Evolutionary conservation across 2,113 vertebrate genomes (phyloP), one percentile per base, ranked within the genome.

Genomic region (Oncorhynchus tshawytscha): DNA sequence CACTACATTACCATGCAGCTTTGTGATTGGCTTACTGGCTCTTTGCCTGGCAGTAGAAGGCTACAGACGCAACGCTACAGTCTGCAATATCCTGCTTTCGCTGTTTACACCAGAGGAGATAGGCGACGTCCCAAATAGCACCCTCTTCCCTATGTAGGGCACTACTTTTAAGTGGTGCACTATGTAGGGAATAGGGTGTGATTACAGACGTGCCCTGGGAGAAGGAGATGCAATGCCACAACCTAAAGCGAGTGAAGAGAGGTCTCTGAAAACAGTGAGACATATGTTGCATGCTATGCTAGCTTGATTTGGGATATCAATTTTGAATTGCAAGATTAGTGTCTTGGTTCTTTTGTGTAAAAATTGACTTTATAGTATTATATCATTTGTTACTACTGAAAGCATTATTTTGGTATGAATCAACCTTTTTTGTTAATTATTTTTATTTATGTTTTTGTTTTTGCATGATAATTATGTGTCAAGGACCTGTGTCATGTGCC

Each of bases 381-480:
- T 94, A 93, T 94, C 93, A 95, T 96, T 96, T 96, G 95, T 97
- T 95, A 94, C 92, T 95, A 93, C 91, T 94, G 94, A 94, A 79
- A 90, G 85, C 92, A 89, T 90, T 80, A 78, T 86, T 86, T 82
- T 87, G 70, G 73, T 91, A 66, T 81, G 78, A 93, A 85, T 81
- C 79, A 60, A 78, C 57, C 73, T 79, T 76, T 74, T 76, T 75
- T 73, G 71, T 79, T 80, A 84, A 81, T 82, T 85, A 84, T 87
- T 92, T 94, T 94, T 91, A 94, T 94, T 94, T 91, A 94, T 90
- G 93, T 45, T 7, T 18, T 54, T 92, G 92, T 45, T 1, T 18
- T 54, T 92, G 92, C 92, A 93, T 95, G 94, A 94, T 81, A 72
- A 84, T 83, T 90, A 80, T 75, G 84, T 71, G 70, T 90, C 88